phyloP scores from a whole-genome alignment of 1,140 invertebrate species.

The Hormaphis cornu region DNA sequence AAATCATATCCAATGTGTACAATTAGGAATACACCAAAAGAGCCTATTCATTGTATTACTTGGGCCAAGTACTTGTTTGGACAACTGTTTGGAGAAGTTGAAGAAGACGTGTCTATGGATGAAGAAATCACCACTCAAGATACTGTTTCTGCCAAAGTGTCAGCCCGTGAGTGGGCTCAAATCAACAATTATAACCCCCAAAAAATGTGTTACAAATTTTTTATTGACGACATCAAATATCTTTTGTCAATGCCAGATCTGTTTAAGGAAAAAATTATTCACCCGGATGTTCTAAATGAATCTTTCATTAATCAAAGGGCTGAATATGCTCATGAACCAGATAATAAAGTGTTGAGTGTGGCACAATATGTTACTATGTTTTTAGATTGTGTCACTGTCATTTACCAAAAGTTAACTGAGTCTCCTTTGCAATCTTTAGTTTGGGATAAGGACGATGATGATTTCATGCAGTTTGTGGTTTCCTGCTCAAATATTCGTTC shows the following conservation, averaged over 20 bases:
- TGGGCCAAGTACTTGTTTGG: constrained; percentile 99
- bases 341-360: background rate
- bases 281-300: background rate
- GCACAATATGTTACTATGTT: background rate
- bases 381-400: background rate
- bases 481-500: constrained; percentile 88
- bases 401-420: background rate
- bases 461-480: constrained; percentile 92
- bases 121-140: constrained; percentile 49
- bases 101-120: constrained; percentile 97
- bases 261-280: constrained; percentile 56
- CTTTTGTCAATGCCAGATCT: constrained; percentile 88
- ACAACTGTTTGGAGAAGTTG: constrained; percentile 93
- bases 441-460: constrained; percentile 96
- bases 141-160: constrained; percentile 66
- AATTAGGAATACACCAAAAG: constrained; percentile 98
- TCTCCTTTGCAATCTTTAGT: constrained; percentile 50
- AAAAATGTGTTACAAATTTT: constrained; percentile 81
- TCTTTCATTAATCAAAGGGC: background rate
- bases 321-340: background rate
- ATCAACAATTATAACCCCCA: constrained; percentile 71
- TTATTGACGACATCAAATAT: constrained; percentile 92
- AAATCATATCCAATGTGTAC: constrained; percentile 96
- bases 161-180: constrained; percentile 84
- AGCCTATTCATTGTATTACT: constrained; percentile 97